Evolutionary conservation across 37 sponge, comb jelly and placozoan species (phyloP), one percentile per base, ranked within the genome.

Genomic region (Chondrilla cf. caribensis): DNA sequence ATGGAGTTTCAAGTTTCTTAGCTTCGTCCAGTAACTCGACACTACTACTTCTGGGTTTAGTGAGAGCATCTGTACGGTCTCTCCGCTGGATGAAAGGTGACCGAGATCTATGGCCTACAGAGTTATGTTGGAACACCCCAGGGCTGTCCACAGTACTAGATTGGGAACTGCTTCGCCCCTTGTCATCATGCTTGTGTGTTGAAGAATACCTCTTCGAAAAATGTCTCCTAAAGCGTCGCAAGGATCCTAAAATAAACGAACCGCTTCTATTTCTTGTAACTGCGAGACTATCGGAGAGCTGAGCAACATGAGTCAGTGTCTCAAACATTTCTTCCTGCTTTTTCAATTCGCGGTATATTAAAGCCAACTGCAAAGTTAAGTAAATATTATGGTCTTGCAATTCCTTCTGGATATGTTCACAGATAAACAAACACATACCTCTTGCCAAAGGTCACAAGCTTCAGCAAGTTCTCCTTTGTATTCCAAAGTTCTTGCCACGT

Each of bases 401-500:
- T n/a, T n/a, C n/a, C n/a, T n/a, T n/a, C n/a, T n/a, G n/a, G n/a
- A n/a, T n/a, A n/a, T n/a, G n/a, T n/a, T n/a, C n/a, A n/a, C n/a
- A n/a, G n/a, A n/a, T n/a, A n/a, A 55, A 55, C 57, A 55, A 19
- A 55, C 57, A 55, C 57, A 55, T 60, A 92, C 93, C 58, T 36
- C 44, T 42, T 92, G 82, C 67, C 87, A 44, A 18, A 80, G 41
- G 43, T 88, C 93, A 43, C 78, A 81, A 25, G 93, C 93, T 44
- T 84, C 82, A 43, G 24, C 35, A 22, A 84, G 28, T 19, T 88
- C 84, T 3, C 79, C 87, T 80, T 84, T 80, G 70, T 79, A 81
- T 39, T 92, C 89, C 9, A 82, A 84, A 3, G 78, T 76, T 64
- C 77, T 83, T 18, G 93, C 89, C 33, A 92, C 80, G 60, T 86